Evolutionary conservation across 2,113 vertebrate species (phyloP).

Genomic region (Salvelinus sp.): DNA sequence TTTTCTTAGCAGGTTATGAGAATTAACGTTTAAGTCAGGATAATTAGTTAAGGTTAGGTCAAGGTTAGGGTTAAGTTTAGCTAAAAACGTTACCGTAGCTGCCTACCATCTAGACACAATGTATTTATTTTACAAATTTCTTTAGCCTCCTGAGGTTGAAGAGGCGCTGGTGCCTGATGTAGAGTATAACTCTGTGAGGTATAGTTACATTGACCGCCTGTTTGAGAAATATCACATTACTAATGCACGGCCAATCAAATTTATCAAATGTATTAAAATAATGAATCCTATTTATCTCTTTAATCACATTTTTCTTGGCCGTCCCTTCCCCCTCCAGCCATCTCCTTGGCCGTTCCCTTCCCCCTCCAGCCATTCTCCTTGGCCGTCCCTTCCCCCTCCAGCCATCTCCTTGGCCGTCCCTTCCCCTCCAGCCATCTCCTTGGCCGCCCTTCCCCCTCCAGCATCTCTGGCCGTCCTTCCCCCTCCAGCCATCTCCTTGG

Average conservation of each 20-base stretch:
- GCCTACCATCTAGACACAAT: no score
- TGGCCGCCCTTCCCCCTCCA: background rate
- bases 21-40: no score
- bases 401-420: background rate
- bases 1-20: no score
- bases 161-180: slow-evolving; percentile 1
- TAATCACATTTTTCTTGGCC: slow-evolving; percentile 18
- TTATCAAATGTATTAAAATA: slow-evolving; percentile 19
- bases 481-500: slow-evolving; percentile 5
- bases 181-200: background rate
- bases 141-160: no score
- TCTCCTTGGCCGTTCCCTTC: background rate
- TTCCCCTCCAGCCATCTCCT: background rate
- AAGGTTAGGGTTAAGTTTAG: no score
- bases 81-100: no score
- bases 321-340: background rate
- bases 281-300: slow-evolving; percentile 24
- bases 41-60: no score
- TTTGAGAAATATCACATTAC: background rate
- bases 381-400: background rate
- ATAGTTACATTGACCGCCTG: background rate
- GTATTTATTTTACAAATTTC: no score
- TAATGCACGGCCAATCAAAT: slow-evolving; percentile 32
- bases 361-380: background rate
- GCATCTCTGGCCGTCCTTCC: no score